Conservation (phyloP, 2,888 invertebrate species). For the Ptycholaimellus sp. region DNA sequence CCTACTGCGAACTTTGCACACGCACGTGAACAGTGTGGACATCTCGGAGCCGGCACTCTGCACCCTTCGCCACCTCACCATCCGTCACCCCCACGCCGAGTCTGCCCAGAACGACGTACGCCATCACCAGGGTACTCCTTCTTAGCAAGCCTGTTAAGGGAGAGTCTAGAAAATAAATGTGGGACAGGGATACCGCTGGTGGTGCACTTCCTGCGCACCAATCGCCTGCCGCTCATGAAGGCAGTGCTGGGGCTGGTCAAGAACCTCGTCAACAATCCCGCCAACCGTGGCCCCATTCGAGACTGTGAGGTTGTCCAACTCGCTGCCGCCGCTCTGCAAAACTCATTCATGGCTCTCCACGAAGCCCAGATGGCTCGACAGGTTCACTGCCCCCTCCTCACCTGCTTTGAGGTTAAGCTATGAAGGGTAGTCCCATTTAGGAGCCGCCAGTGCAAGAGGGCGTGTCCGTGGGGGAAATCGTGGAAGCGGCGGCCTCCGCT, state of each 20-base stretch:
- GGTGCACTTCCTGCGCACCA: constrained; percentile 62
- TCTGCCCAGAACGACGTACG: constrained; percentile 83
- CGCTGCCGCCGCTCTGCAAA: too few relatives aligned
- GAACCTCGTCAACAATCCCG: too few relatives aligned
- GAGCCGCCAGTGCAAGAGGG: constrained; percentile 35
- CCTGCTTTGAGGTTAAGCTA: too few relatives aligned
- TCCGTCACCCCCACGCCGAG: constrained; percentile 70
- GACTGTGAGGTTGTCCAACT: too few relatives aligned
- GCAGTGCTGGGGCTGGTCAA: constrained; percentile 88
- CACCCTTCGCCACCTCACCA: constrained; percentile 83
- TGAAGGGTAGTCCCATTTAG: too few relatives aligned
- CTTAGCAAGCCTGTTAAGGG: too few relatives aligned
- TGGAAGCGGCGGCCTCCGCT: constrained; percentile 85
- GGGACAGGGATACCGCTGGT: too few relatives aligned
- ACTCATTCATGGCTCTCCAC: too few relatives aligned
- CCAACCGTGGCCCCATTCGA: too few relatives aligned
- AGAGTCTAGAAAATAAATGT: too few relatives aligned
- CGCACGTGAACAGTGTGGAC: constrained; percentile 50
- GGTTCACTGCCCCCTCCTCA: not conserved
- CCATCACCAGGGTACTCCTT: constrained; percentile 40
- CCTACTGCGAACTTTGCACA: constrained; percentile 69
- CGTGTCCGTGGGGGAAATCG: constrained; percentile 91
- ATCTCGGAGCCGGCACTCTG: constrained; percentile 99
- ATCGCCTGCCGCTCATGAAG: constrained; percentile 31
- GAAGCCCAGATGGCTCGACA: not conserved